These are phyloP conservation scores for Papilio demoleus DNA, from an alignment of 2,888 invertebrate genomes.

Conservation along the genomic window DNA sequence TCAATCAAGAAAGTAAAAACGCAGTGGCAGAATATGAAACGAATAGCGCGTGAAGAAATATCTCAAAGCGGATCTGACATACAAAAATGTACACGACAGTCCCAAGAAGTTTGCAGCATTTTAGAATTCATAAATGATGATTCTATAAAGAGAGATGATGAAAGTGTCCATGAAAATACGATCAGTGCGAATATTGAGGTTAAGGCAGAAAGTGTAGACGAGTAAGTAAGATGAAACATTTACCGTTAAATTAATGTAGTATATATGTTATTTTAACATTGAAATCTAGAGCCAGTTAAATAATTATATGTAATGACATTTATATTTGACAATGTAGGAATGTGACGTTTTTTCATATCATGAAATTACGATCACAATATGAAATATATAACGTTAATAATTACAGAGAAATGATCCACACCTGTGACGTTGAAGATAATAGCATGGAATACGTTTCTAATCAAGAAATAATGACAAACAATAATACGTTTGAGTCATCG, in stretches of 20 bases:
- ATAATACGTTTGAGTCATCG: constrained; percentile 53
- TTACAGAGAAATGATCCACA: constrained; percentile 42
- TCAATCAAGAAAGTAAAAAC: constrained; percentile 78
- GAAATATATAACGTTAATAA: background rate
- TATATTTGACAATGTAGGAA: constrained; percentile 22
- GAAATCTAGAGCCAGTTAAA: constrained; percentile 13
- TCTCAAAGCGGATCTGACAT: constrained; percentile 60
- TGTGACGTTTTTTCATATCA: background rate
- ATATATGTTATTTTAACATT: constrained; percentile 10
- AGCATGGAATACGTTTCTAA: constrained; percentile 45
- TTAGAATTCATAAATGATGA: constrained; percentile 70
- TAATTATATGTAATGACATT: constrained; percentile 23
- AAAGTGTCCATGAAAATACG: constrained; percentile 60
- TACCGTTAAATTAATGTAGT: constrained; percentile 17
- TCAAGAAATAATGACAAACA: constrained; percentile 47
- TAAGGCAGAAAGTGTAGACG: constrained; percentile 75
- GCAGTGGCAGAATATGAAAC: constrained; percentile 81
- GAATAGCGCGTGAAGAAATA: constrained; percentile 76
- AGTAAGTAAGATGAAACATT: constrained; percentile 62
- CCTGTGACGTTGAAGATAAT: constrained; percentile 42
- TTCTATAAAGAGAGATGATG: constrained; percentile 55
- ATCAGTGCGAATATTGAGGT: constrained; percentile 69
- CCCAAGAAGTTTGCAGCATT: constrained; percentile 71
- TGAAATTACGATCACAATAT: background rate
- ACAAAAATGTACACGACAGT: constrained; percentile 64